Evolutionary conservation across 1,140 invertebrate genomes (phyloP).

Genomic region (Hyphantria cunea): DNA sequence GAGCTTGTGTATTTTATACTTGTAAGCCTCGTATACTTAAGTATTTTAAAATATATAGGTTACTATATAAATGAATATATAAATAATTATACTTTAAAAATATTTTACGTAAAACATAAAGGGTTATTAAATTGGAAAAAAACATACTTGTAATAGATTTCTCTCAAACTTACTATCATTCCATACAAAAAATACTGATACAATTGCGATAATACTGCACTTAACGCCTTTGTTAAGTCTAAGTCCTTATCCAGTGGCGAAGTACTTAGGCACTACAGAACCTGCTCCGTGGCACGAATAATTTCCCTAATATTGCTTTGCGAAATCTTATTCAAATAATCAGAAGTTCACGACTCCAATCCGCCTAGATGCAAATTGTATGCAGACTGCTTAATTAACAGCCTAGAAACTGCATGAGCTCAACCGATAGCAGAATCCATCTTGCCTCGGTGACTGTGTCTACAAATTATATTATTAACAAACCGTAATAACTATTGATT

Average conservation of each 20-base stretch:
- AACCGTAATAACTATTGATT: conserved; percentile 3
- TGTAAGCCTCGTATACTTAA: too few species aligned
- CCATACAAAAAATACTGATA: too few species aligned
- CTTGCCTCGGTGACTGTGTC: conserved; percentile 10
- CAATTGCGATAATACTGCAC: conserved; percentile 8
- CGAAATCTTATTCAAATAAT: conserved; percentile 66
- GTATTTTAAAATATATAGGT: too few species aligned
- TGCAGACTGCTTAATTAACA: conserved; percentile 58
- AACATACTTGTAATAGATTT: too few species aligned
- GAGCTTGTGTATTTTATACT: too few species aligned
- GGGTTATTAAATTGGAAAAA: too few species aligned
- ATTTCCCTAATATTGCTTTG: conserved; percentile 54
- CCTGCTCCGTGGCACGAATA: conserved; percentile 43
- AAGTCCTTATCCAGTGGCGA: conserved; percentile 13
- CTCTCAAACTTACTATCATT: too few species aligned
- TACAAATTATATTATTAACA: conserved; percentile 5
- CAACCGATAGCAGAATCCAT: conserved; percentile 28
- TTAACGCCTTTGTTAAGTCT: conserved; percentile 15
- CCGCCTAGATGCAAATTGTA: conserved; percentile 60
- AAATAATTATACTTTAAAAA: too few species aligned
- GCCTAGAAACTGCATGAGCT: conserved; percentile 41
- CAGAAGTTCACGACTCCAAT: conserved; percentile 62
- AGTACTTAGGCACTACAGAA: conserved; percentile 20
- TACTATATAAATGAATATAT: too few species aligned
- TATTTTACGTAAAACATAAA: too few species aligned